phyloP scores from a whole-genome alignment of 92 coral and sea anemone species.

The Zoanthus gigantus region DNA sequence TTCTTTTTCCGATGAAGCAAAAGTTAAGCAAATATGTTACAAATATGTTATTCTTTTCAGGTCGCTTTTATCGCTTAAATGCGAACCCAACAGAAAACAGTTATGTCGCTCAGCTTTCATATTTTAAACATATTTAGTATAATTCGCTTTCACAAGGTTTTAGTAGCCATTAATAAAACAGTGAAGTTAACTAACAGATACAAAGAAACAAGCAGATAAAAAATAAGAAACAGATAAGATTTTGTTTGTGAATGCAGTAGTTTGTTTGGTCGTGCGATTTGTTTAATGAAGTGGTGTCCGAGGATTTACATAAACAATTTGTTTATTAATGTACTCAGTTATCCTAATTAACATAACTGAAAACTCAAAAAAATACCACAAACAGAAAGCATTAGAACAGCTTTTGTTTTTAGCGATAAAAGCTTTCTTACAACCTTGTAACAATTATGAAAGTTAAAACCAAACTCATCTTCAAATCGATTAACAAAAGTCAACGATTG shows the following conservation, averaged over 20 bases:
- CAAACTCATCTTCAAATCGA: neutral
- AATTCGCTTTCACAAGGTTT: slow-evolving; percentile 16
- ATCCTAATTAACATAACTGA: neutral
- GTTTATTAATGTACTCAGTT: too few species aligned
- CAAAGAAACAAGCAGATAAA: slow-evolving; percentile 21
- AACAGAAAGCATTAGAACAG: neutral
- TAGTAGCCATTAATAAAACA: slow-evolving; percentile 15
- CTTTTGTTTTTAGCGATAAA: neutral
- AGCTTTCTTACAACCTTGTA: neutral
- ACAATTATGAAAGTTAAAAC: neutral
- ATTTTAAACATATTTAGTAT: slow-evolving; percentile 11
- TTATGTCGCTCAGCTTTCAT: neutral
- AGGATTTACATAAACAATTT: too few species aligned
- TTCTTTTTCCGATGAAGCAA: too few species aligned
- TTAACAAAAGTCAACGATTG: neutral
- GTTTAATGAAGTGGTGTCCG: neutral
- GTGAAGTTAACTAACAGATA: neutral
- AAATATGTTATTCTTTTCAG: neutral
- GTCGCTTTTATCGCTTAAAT: neutral
- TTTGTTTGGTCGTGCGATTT: neutral
- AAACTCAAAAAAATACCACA: neutral
- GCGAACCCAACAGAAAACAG: neutral
- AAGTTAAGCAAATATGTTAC: neutral
- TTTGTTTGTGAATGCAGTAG: neutral
- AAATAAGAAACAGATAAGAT: neutral